A percentile compares a stretch with the other conserved stretches of the same genome.
Evolutionary conservation across 2,797 vertebrate genomes (phyloP).

Genomic region (Tapirus indicus): DNA sequence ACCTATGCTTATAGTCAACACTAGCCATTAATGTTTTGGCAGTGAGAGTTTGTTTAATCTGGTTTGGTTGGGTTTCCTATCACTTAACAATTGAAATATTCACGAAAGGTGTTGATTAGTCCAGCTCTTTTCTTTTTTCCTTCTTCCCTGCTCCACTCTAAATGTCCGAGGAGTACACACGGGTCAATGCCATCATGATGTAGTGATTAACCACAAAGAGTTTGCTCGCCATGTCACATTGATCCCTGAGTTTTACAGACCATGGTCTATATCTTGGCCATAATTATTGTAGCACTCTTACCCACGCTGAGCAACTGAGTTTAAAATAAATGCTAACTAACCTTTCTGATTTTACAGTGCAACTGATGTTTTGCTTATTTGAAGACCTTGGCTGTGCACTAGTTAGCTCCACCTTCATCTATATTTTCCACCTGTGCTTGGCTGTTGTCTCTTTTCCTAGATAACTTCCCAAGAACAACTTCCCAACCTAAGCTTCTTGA

Average conservation of each 20-base stretch:
- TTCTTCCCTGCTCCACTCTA: neutral
- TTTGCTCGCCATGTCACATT: neutral
- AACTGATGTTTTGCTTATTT: neutral
- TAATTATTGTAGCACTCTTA: neutral
- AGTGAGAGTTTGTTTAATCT: neutral
- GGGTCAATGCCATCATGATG: neutral
- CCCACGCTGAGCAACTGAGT: neutral
- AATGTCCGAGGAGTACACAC: neutral
- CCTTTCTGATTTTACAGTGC: neutral
- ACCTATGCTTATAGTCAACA: neutral
- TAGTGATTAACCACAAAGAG: neutral
- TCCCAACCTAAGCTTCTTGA: neutral
- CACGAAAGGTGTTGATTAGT: neutral
- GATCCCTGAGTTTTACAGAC: neutral
- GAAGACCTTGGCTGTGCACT: neutral
- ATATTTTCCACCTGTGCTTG: neutral
- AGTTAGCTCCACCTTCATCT: neutral
- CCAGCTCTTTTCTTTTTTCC: neutral
- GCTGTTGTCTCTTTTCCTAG: neutral
- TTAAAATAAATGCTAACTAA: neutral
- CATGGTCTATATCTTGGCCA: neutral
- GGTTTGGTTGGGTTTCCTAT: slow-evolving; percentile 4
- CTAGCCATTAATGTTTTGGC: neutral
- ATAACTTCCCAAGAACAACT: neutral
- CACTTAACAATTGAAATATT: neutral